These are phyloP conservation scores for Morbakka virulenta DNA, from an alignment of 30 jellyfish, hydroid and myxozoan species.

Conservation along the genomic window DNA sequence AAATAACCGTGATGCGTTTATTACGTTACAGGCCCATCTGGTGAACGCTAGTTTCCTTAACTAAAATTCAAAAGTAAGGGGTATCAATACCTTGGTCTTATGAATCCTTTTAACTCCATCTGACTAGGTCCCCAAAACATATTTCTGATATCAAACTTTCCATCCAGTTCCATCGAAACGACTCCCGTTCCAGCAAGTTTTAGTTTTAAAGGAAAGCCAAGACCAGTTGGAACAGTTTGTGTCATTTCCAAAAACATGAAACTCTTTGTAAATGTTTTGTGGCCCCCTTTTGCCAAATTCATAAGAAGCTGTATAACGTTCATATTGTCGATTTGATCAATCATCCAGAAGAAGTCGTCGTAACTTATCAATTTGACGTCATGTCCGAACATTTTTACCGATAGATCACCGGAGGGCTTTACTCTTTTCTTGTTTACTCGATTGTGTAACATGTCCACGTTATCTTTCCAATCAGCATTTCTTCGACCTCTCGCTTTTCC, in stretches of 20 bases:
- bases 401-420: constrained; percentile 85
- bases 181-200: constrained; percentile 94
- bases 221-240: constrained; percentile 97
- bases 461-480: constrained; percentile 29
- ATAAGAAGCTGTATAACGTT: constrained; percentile 88
- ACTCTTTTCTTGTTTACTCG: constrained; percentile 81
- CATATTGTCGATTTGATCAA: constrained; percentile 95
- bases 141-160: constrained; percentile 97
- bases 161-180: constrained; percentile 81
- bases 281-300: constrained; percentile 95
- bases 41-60: no score
- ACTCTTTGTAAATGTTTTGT: constrained; percentile 93
- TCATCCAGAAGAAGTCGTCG: constrained; percentile 93
- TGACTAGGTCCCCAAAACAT: constrained; percentile 99
- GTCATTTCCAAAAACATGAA: constrained; percentile 97
- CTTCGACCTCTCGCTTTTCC: constrained; percentile 42
- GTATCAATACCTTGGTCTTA: constrained; percentile 75
- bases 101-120: constrained; percentile 72
- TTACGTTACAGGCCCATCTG: no score
- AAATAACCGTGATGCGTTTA: no score
- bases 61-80: no score
- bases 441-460: constrained; percentile 47
- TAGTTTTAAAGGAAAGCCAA: constrained; percentile 95
- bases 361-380: constrained; percentile 87
- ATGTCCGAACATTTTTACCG: constrained; percentile 89